Evolutionary conservation across 2,113 vertebrate species (phyloP).

Genomic region (Philantomba maxwellii): DNA sequence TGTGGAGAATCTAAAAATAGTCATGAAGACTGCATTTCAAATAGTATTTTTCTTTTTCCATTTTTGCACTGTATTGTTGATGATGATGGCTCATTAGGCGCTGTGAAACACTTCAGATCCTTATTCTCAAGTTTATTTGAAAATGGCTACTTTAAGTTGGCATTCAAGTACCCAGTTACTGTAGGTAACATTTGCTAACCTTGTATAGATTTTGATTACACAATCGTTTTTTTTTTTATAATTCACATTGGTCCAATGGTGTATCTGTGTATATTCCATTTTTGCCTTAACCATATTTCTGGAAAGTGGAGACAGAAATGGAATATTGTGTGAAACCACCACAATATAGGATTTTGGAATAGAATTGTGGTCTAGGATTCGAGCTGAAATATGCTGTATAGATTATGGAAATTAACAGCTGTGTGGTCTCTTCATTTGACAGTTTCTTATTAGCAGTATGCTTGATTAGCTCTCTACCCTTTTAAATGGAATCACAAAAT

Average conservation of each 20-base stretch:
- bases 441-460: constrained; percentile 61
- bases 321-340: constrained; percentile 25
- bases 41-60: constrained; percentile 66
- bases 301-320: constrained; percentile 15
- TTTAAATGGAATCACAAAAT: constrained; percentile 68
- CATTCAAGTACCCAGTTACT: constrained; percentile 46
- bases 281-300: constrained; percentile 36
- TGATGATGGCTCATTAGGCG: constrained; percentile 75
- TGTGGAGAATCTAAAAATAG: constrained; percentile 75
- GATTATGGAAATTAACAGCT: constrained; percentile 67
- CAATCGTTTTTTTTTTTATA: constrained; percentile 48
- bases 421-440: constrained; percentile 66
- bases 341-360: not conserved
- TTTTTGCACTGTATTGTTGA: constrained; percentile 76
- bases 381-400: constrained; percentile 14
- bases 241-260: constrained; percentile 41
- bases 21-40: constrained; percentile 70
- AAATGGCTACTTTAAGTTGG: constrained; percentile 66
- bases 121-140: constrained; percentile 73
- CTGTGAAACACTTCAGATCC: constrained; percentile 76
- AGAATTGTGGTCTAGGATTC: not conserved
- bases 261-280: constrained; percentile 44
- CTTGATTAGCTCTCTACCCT: constrained; percentile 55
- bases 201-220: constrained; percentile 61
- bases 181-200: constrained; percentile 61